These are phyloP conservation scores for Ophraella communa DNA, from an alignment of 2,888 invertebrate genomes.

Conservation along the genomic window DNA sequence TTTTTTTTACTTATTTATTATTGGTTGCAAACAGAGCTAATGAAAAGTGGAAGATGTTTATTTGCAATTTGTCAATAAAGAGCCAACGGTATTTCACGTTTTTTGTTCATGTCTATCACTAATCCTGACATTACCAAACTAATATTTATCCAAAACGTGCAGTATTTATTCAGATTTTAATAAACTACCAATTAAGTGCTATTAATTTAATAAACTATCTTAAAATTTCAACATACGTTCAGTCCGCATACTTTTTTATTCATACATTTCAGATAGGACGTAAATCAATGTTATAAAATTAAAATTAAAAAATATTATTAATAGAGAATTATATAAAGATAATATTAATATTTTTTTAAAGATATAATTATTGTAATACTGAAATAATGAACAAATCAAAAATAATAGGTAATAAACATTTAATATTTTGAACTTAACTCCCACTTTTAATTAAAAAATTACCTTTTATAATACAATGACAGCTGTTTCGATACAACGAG, in stretches of 20 bases:
- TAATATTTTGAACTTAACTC: too few species aligned
- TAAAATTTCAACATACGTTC: not conserved
- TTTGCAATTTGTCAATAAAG: not conserved
- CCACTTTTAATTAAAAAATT: too few species aligned
- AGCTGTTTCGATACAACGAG: too few species aligned
- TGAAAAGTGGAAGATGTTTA: not conserved
- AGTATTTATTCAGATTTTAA: not conserved
- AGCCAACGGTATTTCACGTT: conserved; percentile 14
- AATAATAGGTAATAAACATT: too few species aligned
- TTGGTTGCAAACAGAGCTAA: not conserved
- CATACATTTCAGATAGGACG: not conserved
- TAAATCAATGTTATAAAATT: not conserved
- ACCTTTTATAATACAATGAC: too few species aligned
- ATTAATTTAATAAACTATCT: not conserved
- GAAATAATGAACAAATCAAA: too few species aligned
- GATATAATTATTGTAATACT: too few species aligned
- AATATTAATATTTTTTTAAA: too few species aligned
- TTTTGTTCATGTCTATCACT: conserved; percentile 10
- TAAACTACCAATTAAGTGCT: not conserved
- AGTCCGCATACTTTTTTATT: not conserved
- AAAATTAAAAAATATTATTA: not conserved
- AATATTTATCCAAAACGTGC: conserved; percentile 6
- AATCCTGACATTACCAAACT: not conserved
- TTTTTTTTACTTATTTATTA: not conserved
- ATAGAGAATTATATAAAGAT: too few species aligned